These are phyloP conservation scores for Baccha elongata DNA, from an alignment of 2,888 invertebrate species.

Conservation along the genomic window DNA sequence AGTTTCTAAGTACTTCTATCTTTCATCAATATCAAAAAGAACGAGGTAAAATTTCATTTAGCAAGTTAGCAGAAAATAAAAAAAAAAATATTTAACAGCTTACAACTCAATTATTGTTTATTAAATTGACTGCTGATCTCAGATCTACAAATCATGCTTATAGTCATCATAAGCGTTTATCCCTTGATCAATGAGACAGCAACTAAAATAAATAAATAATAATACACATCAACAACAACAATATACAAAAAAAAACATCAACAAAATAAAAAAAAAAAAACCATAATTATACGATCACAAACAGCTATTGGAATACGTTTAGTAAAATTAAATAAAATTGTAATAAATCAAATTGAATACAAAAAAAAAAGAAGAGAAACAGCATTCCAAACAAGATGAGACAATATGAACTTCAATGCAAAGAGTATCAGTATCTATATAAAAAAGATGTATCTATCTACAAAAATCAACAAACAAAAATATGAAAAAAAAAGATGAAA, in stretches of 20 bases:
- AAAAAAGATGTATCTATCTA: slow-evolving; percentile 26
- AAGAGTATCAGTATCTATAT: slow-evolving; percentile 27
- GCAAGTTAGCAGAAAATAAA: slow-evolving; percentile 38
- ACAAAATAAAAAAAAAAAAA: slow-evolving; percentile 36
- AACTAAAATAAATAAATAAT: slow-evolving; percentile 17
- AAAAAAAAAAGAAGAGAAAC: slow-evolving; percentile 35
- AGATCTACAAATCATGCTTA: slow-evolving; percentile 48
- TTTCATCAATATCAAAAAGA: too few species aligned
- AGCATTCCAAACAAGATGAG: slow-evolving; percentile 62
- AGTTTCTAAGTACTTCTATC: too few species aligned
- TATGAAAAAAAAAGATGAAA: slow-evolving; percentile 27
- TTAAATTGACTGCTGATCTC: slow-evolving; percentile 55
- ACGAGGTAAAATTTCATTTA: neutral
- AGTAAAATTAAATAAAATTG: slow-evolving; percentile 59
- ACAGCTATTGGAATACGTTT: slow-evolving; percentile 28
- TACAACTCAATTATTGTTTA: slow-evolving; percentile 27
- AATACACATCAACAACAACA: neutral
- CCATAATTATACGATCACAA: slow-evolving; percentile 39
- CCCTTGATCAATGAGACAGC: slow-evolving; percentile 55
- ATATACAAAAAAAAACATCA: slow-evolving; percentile 19
- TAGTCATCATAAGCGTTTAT: slow-evolving; percentile 33
- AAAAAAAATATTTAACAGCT: slow-evolving; percentile 38
- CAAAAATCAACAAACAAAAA: slow-evolving; percentile 20
- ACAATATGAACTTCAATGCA: slow-evolving; percentile 47
- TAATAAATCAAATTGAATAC: slow-evolving; percentile 54